Base-by-base conservation (phyloP, 1,140 invertebrate species). In the Gonatopus flavifemur region DNA sequence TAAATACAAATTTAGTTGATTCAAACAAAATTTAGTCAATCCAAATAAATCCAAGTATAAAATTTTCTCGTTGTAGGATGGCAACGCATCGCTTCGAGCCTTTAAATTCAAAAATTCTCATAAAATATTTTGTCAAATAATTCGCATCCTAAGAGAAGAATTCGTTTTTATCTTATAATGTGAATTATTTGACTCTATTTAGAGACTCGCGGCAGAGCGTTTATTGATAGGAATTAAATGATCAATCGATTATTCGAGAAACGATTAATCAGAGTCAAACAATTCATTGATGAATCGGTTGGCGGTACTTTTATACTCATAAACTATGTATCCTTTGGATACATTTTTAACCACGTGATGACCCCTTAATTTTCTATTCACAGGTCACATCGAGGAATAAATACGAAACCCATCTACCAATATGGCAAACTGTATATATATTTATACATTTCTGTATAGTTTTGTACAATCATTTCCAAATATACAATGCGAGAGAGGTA, bases 381-480 rank as follows among this genome's bases (percentile, higher is more conserved):
- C 63, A 88, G 86, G 78, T 88, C 9, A 80, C 79, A 42, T 66
- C 73, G 3, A 76, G 87, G 41, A 65, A 81, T n/a, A 89, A 88
- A 63, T 91, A 86, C 64, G 81, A 91, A 69, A 82, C 85, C 0
- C 59, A 75, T 43, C 66, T 91, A n/a, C 83, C 88, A 0, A 33
- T 69, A 0, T 88, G 86, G 86, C 84, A 83, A 56, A 88, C 84
- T 52, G 24, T 83, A 0, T 92, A 92, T 58, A 71, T 89, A 8
- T 64, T 84, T 6, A 28, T 85, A 0, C 89, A 93, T 66, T 91
- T 91, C 66, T 62, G 79, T 21, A 63, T 87, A 1, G 77, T 88
- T 0, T 61, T 89, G 6, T 80, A 84, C 41, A 81, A 81, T 5
- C 87, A 87, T 75, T 80, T 85, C 49, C 82, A 86, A 52, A 62